Evolutionary conservation across 2,797 vertebrate genomes (phyloP), one percentile per base, ranked within the genome.

Genomic region (Cryptoblepharus egeriae): DNA sequence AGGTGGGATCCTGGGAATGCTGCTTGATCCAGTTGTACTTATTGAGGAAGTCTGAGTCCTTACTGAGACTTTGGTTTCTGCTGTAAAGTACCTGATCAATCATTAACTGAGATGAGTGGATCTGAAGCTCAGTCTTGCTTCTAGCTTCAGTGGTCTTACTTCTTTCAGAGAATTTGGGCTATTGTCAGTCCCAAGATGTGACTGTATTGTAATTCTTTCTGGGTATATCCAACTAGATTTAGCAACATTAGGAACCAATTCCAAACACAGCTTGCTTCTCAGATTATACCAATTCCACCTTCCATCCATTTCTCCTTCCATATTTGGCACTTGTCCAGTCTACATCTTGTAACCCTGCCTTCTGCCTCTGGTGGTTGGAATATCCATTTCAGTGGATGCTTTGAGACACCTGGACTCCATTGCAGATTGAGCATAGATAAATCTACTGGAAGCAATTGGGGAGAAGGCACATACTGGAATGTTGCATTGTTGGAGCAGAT

Each of bases 41-140:
- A 52, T 79, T 0, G 0, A 63, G 81, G 0, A 0, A 77, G 32
- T 63, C 79, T 88, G 85, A 49, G 71, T 58, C 11, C 6, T 68
- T 61, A 5, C 0, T 24, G 52, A 81, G 93, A 93, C 85, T 94
- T 94, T 94, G 93, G 60, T 87, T 93, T 90, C 90, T 92, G 76
- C 35, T 67, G 73, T 85, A 91, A 91, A 80, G n/a, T 73, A 0
- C 0, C 85, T 81, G 52, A 83, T 90, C 83, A 93, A 94, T 93
- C 83, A 94, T 94, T 94, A 94, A 93, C 93, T 78, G 81, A 85
- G 92, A 93, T 89, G 83, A 91, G 69, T 10, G 64, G 5, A 60
- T 88, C 85, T 90, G 70, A 85, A 81, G 72, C 61, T 63, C 30
- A 7, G 81, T 37, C 72, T 6, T 52, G 75, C 45, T 81, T 79